These are phyloP conservation scores for Saturnia japonica DNA, from an alignment of 2,888 invertebrate genomes.

Conservation along the genomic window DNA sequence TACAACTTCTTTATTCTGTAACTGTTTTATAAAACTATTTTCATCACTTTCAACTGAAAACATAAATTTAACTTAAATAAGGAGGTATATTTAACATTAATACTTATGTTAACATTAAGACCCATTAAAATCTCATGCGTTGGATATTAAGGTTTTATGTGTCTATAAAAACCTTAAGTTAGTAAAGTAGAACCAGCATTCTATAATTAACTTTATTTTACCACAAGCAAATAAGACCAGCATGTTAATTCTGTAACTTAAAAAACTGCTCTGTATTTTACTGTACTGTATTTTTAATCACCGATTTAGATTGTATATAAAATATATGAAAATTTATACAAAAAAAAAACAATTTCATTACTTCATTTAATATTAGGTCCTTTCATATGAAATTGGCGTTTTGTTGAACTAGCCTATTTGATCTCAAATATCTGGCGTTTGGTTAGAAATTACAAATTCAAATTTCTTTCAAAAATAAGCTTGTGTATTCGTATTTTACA, in stretches of 20 bases:
- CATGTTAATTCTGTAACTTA: background rate
- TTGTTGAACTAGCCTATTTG: too few relatives aligned
- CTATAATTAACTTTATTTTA: slow-evolving; percentile 6
- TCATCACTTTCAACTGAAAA: background rate
- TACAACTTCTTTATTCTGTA: too few relatives aligned
- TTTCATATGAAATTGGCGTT: too few relatives aligned
- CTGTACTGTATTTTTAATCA: background rate
- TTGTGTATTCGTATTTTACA: too few relatives aligned
- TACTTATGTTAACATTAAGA: slow-evolving; percentile 27
- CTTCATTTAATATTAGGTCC: too few relatives aligned
- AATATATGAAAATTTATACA: too few relatives aligned
- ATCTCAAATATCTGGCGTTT: too few relatives aligned
- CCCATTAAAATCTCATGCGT: slow-evolving; percentile 24
- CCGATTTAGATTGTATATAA: too few relatives aligned
- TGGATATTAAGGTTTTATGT: slow-evolving; percentile 16
- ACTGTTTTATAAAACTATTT: background rate
- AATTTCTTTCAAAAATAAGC: too few relatives aligned
- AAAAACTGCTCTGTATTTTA: background rate
- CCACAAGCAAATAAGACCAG: background rate
- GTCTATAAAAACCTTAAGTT: slow-evolving; percentile 3
- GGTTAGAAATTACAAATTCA: too few relatives aligned
- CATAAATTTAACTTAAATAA: background rate
- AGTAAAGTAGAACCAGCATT: background rate
- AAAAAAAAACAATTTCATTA: too few relatives aligned
- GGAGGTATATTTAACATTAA: background rate